Evolutionary conservation across 2,797 vertebrate genomes (phyloP), one percentile per base, ranked within the genome.

Genomic region (Spheniscus humboldti): DNA sequence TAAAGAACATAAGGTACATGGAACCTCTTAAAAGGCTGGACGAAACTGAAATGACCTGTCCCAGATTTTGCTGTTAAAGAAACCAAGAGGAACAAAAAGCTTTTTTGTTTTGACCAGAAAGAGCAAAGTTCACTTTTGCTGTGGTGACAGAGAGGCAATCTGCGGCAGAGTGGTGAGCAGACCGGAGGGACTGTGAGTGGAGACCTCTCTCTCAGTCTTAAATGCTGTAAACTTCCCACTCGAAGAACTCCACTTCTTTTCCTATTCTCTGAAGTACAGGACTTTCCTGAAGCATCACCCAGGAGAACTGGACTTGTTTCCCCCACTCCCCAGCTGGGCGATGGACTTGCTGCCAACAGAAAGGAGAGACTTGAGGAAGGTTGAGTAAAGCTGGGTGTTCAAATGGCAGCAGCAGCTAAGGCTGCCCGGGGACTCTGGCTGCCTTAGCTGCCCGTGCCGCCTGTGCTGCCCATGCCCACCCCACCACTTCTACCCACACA

Each of bases 151-250:
- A n/a, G n/a, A 41, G 17, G 4, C 3, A 5, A 41, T 81, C 35
- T 73, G 19, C 2, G 4, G 14, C 68, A 67, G 23, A n/a, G 24
- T 12, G 13, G 23, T 59, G 43, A 71, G 25, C 10, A 63, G 35
- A 74, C 11, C 24, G 12, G 8, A 28, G 7, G 6, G 6, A 28
- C 4, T 18, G 14, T 0, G 1, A 90, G 9, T 18, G 20, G n/a
- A 64, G 7, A 72, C 18, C 5, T 55, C 18, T 52, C 31, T 64
- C 1, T 0, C n/a, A 33, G 6, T 63, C 27, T 39, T 47, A 47
- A 68, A 13, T 67, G 50, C 17, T 35, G 15, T 25, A 48, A 74
- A 67, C 2, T 67, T 93, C 14, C 11, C 28, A 27, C 11, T 55
- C 6, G 35, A 43, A 59, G 56, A 73, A 74, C 18, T 73, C 25